Evolutionary conservation across 2,113 vertebrate species (phyloP).

Genomic region (Heterocephalus glaber): DNA sequence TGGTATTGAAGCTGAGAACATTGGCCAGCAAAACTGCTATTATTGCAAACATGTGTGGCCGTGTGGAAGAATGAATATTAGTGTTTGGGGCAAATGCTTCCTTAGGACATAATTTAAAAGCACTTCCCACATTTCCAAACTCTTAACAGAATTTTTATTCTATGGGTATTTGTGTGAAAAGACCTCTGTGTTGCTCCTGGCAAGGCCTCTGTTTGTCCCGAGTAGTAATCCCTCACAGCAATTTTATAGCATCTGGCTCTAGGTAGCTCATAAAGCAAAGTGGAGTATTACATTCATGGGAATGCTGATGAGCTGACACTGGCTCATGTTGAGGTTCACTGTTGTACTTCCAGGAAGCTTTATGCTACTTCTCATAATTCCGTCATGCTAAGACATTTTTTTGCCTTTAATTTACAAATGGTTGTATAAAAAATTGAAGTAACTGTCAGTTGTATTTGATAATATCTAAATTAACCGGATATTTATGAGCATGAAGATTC

Average conservation of each 20-base stretch:
- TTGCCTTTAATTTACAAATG: background rate
- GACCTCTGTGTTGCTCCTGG: conserved; percentile 54
- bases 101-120: conserved; percentile 28
- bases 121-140: background rate
- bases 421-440: background rate
- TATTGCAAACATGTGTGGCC: conserved; percentile 61
- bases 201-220: background rate
- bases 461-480: background rate
- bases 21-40: background rate
- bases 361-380: background rate
- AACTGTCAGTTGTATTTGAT: background rate
- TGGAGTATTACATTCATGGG: background rate
- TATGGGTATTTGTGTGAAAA: conserved; percentile 38
- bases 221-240: conserved; percentile 54
- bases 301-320: conserved; percentile 46
- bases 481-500: background rate
- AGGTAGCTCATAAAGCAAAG: conserved; percentile 60
- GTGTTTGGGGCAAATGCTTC: conserved; percentile 22
- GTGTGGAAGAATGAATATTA: conserved; percentile 13
- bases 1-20: background rate
- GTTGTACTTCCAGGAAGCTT: background rate
- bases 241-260: conserved; percentile 60
- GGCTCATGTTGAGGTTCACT: conserved; percentile 23
- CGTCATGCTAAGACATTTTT: background rate
- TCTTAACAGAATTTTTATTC: conserved; percentile 36